A percentile compares a stretch with the other conserved stretches of the same genome.
Conservation (phyloP, 2,888 invertebrate genomes). For the Lasioglossum malachurum region DNA sequence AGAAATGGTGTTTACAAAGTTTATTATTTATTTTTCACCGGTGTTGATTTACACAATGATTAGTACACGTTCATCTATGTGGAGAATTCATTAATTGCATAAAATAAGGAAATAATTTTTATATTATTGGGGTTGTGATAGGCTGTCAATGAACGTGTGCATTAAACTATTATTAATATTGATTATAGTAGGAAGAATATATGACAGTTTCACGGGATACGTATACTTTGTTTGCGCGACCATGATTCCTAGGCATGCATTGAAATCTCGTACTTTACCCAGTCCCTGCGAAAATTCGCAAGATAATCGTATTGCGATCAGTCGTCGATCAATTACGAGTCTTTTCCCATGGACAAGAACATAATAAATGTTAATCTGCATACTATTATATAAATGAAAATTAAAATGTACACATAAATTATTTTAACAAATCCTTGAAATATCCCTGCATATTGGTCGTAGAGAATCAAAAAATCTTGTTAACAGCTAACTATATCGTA, state of each 20-base stretch:
- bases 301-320: not conserved
- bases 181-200: not conserved
- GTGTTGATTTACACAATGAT: not conserved
- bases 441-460: not conserved
- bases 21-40: not conserved
- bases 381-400: not conserved
- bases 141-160: not conserved
- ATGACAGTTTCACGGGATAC: not conserved
- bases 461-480: not conserved
- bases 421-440: not conserved
- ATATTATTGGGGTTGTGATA: not conserved
- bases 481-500: not conserved
- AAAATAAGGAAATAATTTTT: not conserved
- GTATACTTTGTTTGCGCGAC: not conserved
- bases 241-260: conserved; percentile 24
- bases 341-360: not conserved
- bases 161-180: not conserved
- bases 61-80: not conserved
- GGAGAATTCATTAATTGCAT: not conserved
- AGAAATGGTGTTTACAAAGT: no score
- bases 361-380: not conserved
- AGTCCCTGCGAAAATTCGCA: not conserved
- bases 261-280: conserved; percentile 25
- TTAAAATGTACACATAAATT: not conserved
- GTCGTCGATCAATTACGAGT: not conserved